These are phyloP conservation scores for Iguana delicatissima DNA, from an alignment of 2,797 vertebrate genomes.

Conservation along the genomic window DNA sequence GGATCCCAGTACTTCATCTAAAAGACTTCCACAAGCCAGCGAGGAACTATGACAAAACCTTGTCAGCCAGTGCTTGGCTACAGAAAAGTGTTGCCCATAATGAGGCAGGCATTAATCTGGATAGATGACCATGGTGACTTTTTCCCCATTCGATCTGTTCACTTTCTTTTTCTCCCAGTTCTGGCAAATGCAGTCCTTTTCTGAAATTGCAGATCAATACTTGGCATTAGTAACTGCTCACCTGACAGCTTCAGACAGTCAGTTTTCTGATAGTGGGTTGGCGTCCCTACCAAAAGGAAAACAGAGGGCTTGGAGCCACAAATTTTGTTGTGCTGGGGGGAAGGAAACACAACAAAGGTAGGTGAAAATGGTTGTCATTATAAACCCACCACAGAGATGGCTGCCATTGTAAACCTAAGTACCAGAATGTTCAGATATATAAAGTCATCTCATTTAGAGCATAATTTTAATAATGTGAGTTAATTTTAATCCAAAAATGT, in stretches of 20 bases:
- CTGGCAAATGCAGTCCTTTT: neutral
- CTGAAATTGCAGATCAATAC: neutral
- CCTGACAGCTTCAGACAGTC: neutral
- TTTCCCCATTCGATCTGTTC: neutral
- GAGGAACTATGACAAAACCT: neutral
- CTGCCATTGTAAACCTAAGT: neutral
- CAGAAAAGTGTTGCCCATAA: neutral
- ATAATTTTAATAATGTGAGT: neutral
- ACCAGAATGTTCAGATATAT: neutral
- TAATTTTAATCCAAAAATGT: neutral
- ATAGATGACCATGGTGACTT: neutral
- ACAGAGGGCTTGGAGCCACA: neutral
- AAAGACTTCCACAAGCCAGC: neutral
- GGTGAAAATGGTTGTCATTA: neutral
- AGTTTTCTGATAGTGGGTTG: neutral
- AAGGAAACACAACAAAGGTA: neutral
- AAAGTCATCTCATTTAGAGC: neutral
- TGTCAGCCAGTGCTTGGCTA: neutral
- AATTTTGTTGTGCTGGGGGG: neutral
- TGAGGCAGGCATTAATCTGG: neutral
- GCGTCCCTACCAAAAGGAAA: neutral
- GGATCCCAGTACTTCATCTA: neutral
- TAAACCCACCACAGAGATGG: neutral
- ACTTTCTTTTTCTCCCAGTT: neutral
- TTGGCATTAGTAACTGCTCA: neutral